Base-by-base conservation (phyloP, 1,140 invertebrate genomes). In the Branchinecta lynchi region DNA sequence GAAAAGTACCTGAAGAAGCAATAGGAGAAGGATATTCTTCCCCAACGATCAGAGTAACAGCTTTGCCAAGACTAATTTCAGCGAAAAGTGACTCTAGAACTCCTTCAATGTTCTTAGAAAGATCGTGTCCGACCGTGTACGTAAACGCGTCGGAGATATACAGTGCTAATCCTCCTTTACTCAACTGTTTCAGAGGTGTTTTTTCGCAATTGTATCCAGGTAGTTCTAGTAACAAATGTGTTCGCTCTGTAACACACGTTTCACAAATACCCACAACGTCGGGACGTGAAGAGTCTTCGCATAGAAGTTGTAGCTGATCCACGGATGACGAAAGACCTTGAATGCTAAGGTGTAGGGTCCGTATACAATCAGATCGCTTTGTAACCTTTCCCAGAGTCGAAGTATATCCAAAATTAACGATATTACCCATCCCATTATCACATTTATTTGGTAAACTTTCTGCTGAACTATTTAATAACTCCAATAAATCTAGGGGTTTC, bases 61-160 rank as follows among this genome's bases (percentile, higher is more conserved):
- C 12, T 60, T 60, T 60, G 17, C 51, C 51, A 60, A 20, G 51
- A 60, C 6, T 60, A 60, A 60, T 60, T 60, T 3, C 51, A 60
- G 17, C 51, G 17, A 60, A 60, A 60, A 60, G 51, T 60, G 51
- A 60, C 17, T 60, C 51, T 60, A 60, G 17, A 60, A 60, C 51
- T 60, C 51, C 51, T 60, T 60, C 51, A 60, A 60, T 6, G 51
- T 60, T 60, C 51, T 60, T 60, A 60, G 51, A 60, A 60, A 60
- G 12, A 60, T 60, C 51, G 6, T 60, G 51, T 60, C 17, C 3
- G 51, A 60, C 51, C 51, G 51, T 60, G 51, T 60, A 1, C 17
- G 51, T 12, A 60, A 60, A 15, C 51, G 51, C 51, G 51, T 60
- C 51, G 6, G 51, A 60, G 51, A 60, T 60, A 6, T 60, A 60